Evolutionary conservation across 2,888 invertebrate species (phyloP).

Genomic region (Agrochola lota): DNA sequence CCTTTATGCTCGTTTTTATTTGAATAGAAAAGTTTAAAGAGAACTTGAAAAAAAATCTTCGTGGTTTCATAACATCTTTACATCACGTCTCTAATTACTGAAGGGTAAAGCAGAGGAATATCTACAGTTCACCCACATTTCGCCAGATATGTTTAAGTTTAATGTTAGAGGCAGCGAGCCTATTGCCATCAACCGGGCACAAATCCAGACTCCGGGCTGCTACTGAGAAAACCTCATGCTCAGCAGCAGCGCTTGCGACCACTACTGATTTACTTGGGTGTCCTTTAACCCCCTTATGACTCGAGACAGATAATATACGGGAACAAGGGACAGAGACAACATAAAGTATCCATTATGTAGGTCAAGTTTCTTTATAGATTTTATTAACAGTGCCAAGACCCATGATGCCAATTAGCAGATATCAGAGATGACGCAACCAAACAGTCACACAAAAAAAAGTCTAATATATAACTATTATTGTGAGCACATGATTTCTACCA

Average conservation of each 20-base stretch:
- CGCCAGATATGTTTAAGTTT: too few species aligned
- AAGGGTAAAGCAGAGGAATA: too few species aligned
- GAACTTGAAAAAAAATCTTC: neutral
- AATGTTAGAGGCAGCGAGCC: too few species aligned
- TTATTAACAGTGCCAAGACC: slow-evolving; percentile 9
- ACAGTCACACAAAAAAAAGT: neutral
- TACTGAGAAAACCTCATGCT: too few species aligned
- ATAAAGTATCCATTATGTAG: neutral
- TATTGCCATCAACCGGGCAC: too few species aligned
- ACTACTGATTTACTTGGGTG: neutral
- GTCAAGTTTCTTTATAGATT: slow-evolving; percentile 26
- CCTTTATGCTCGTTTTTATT: neutral
- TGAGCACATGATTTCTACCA: neutral
- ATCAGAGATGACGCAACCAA: slow-evolving; percentile 1
- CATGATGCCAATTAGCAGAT: slow-evolving; percentile 30
- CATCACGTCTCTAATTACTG: too few species aligned
- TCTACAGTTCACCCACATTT: too few species aligned
- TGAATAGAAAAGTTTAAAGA: slow-evolving; percentile 2
- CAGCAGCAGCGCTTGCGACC: too few species aligned
- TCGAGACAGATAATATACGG: neutral
- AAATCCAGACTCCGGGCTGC: too few species aligned
- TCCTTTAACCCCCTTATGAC: neutral
- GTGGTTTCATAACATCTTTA: neutral
- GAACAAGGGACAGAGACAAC: neutral
- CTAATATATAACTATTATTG: neutral